Conservation (phyloP, 2,888 invertebrate species). For the Pseudococcus viburni region DNA sequence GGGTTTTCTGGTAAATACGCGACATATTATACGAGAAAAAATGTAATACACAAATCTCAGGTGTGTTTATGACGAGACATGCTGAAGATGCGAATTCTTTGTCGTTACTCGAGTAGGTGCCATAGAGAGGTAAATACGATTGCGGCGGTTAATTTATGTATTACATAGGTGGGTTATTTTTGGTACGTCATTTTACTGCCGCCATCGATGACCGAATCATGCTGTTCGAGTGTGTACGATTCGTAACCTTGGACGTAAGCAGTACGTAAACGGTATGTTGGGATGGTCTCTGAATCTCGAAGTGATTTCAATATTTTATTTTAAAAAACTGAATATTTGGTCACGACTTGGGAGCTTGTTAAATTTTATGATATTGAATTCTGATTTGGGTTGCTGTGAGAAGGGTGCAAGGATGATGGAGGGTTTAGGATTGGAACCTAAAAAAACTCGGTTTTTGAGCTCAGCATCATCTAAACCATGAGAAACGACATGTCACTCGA, state of each 20-base stretch:
- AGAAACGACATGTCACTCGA: too few species aligned
- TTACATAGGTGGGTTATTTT: constrained; percentile 22
- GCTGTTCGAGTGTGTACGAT: neutral
- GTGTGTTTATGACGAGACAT: neutral
- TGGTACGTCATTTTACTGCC: neutral
- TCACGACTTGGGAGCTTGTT: too few species aligned
- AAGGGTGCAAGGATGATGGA: too few species aligned
- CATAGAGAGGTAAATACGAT: neutral
- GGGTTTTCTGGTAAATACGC: neutral
- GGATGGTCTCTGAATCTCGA: neutral
- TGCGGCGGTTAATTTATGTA: neutral
- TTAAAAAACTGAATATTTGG: too few species aligned
- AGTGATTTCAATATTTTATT: too few species aligned
- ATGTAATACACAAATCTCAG: neutral
- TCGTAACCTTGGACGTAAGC: constrained; percentile 31
- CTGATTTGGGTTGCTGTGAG: too few species aligned
- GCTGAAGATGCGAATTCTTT: neutral
- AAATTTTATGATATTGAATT: too few species aligned
- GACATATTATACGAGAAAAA: neutral
- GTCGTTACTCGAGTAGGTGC: neutral
- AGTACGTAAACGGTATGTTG: neutral
- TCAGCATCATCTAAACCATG: too few species aligned
- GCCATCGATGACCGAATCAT: neutral
- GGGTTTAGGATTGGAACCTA: too few species aligned
- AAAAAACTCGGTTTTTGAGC: too few species aligned